Percentiles rank a stretch among this genome's conserved stretches.
phyloP scores from a whole-genome alignment of 2,888 invertebrate genomes.

The Pammene fasciana region DNA sequence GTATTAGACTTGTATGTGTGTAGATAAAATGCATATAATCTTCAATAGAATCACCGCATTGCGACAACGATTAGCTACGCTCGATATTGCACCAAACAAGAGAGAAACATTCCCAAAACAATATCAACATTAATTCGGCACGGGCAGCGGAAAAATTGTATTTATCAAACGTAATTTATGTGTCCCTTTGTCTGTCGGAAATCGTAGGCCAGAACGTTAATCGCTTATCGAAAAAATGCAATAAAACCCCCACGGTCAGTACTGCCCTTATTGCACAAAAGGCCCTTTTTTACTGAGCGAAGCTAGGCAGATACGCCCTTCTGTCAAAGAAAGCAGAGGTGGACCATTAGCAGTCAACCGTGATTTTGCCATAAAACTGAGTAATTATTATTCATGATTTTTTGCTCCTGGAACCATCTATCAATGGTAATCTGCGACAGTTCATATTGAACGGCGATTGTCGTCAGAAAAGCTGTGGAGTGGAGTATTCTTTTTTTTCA shows the following conservation, averaged over 20 bases:
- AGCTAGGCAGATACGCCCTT: slow-evolving; percentile 10
- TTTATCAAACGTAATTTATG: slow-evolving; percentile 79
- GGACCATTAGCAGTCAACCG: slow-evolving; percentile 72
- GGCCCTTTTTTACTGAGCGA: slow-evolving; percentile 6
- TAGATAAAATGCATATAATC: too few relatives aligned
- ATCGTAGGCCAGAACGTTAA: slow-evolving; percentile 76
- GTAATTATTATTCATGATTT: slow-evolving; percentile 77
- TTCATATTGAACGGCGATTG: slow-evolving; percentile 73
- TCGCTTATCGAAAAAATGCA: slow-evolving; percentile 74
- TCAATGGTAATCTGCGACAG: slow-evolving; percentile 79
- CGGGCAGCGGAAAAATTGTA: slow-evolving; percentile 66
- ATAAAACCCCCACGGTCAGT: slow-evolving; percentile 62
- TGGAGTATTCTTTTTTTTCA: slow-evolving; percentile 43
- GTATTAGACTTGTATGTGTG: too few relatives aligned
- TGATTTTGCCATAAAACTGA: slow-evolving; percentile 68
- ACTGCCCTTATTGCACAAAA: slow-evolving; percentile 21
- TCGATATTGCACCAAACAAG: slow-evolving; percentile 2
- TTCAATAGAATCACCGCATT: too few relatives aligned
- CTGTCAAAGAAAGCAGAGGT: slow-evolving; percentile 24
- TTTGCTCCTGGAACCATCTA: slow-evolving; percentile 69
- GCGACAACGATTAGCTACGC: slow-evolving; percentile 6
- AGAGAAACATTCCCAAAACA: slow-evolving; percentile 43
- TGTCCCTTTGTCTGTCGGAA: slow-evolving; percentile 73
- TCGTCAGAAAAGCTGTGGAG: slow-evolving; percentile 59
- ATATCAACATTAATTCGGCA: slow-evolving; percentile 53